These are phyloP conservation scores for Eretmochelys imbricata DNA, from an alignment of 2,113 vertebrate species.

Conservation along the genomic window DNA sequence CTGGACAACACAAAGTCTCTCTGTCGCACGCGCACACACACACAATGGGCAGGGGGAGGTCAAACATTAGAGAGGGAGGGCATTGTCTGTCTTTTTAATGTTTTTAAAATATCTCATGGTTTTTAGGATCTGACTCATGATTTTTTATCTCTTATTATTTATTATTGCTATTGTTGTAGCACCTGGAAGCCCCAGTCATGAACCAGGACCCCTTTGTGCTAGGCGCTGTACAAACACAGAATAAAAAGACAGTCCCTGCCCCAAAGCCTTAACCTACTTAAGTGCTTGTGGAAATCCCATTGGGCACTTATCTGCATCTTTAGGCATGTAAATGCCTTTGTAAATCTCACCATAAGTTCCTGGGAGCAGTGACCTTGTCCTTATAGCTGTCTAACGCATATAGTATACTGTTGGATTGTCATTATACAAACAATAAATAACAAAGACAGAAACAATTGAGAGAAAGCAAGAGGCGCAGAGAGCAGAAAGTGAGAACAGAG, in stretches of 20 bases:
- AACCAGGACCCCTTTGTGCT: not conserved
- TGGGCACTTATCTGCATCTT: not conserved
- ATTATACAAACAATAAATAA: not conserved
- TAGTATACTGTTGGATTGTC: not conserved
- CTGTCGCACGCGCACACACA: not conserved
- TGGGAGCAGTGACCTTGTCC: not conserved
- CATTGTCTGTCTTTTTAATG: too few relatives aligned
- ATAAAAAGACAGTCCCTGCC: not conserved
- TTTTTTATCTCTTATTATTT: not conserved
- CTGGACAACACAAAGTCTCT: not conserved
- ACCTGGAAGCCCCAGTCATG: not conserved
- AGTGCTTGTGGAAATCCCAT: not conserved
- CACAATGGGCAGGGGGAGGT: not conserved
- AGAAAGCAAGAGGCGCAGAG: constrained; percentile 6
- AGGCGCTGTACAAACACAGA: not conserved
- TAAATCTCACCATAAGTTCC: not conserved
- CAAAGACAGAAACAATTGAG: not conserved
- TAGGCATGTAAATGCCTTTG: not conserved
- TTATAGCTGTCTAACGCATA: not conserved
- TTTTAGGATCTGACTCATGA: not conserved
- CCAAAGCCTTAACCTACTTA: not conserved
- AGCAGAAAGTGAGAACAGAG: constrained; percentile 2
- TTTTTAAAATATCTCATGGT: not conserved
- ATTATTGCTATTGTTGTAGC: not conserved
- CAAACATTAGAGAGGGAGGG: not conserved